Base-by-base conservation (phyloP, 2,888 invertebrate species). In the Protodeltote pygarga region DNA sequence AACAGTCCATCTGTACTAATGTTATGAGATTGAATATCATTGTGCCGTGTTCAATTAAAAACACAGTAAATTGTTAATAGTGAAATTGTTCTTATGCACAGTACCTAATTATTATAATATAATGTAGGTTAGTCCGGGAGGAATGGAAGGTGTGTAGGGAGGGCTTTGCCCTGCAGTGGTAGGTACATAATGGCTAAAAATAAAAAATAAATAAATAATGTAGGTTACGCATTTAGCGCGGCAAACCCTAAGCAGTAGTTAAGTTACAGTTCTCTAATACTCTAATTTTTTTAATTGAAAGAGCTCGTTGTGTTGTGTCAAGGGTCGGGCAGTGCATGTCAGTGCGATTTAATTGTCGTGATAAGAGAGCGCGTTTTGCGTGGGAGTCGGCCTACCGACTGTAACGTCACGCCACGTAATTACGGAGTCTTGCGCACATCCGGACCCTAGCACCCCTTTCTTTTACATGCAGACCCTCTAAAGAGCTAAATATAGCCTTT, bases 331-430 rank as follows among this genome's bases (percentile, higher is more conserved):
- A 69, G 54, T 69, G 65, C 70, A 72, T 81, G 79, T 81, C 81
- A 82, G 75, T 77, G 74, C 79, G 79, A 86, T 84, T 85, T 83
- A 84, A 87, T 85, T 85, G 83, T 83, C 61, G 68, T 70, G 79
- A 81, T 83, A 85, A 83, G 75, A 73, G 74, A 65, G 73, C 72
- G 67, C 69, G 65, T 74, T 72, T 72, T 66, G 81, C 83, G 82
- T 85, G 87, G 81, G 85, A 85, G 76, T 77, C 72, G 60, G 62
- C 57, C 72, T 62, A 55, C 76, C 68, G 50, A 46, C 65, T 71
- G 60, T 81, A 81, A 83, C 82, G 83, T 81, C 81, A 83, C 73
- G 64, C 55, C 67, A 63, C 58, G 72, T 80, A 77, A 81, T 79
- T 81, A 75, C 71, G 42, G 64, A 73, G 77, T 77, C 81, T 79